Evolutionary conservation across 2,888 invertebrate genomes (phyloP), one percentile per base, ranked within the genome.

Genomic region (Xestia rhomboidea): DNA sequence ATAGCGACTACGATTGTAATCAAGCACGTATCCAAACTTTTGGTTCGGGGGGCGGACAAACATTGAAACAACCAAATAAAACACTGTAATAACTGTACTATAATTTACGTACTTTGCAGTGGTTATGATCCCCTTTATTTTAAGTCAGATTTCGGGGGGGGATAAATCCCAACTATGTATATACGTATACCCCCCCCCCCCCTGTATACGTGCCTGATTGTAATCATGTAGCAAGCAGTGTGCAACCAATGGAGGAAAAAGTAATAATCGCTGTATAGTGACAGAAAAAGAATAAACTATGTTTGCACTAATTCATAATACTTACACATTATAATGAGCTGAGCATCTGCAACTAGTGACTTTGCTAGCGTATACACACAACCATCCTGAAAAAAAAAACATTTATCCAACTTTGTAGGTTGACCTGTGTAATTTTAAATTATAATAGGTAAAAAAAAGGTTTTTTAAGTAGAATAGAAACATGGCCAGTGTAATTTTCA

Each of bases 251-350:
- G 0, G 8, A 46, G 15, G 8, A 15, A 18, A 51, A 4, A 18
- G 15, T 5, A 21, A 27, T 38, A 27, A 46, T 27, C 21, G 27
- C 27, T 21, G 15, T 30, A 10, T 24, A 27, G 34, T 24, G 21
- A 46, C 24, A 2, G 15, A 38, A 30, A 38, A 24, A 41, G 5
- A 64, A 46, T 27, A 34, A 60, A 34, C 18, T 3, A 34, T 34
- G 4, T 34, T 34, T 49, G 68, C 68, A 96, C 97, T 97, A 95
- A 98, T 98, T 96, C 93, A 97, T 96, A 49, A 70, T 86, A 96
- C 97, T 97, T 95, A 98, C 98, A 96, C 94, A 97, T 96, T 73
- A 98, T 97, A 91, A 97, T 97, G 77, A 98, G 97, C 93, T 98
- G 97, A 2, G 98, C 97, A 82, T 97, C 97, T 91, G 97, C 97